Evolutionary conservation across 2,113 vertebrate genomes (phyloP).

Genomic region (Rhinogobius similis): DNA sequence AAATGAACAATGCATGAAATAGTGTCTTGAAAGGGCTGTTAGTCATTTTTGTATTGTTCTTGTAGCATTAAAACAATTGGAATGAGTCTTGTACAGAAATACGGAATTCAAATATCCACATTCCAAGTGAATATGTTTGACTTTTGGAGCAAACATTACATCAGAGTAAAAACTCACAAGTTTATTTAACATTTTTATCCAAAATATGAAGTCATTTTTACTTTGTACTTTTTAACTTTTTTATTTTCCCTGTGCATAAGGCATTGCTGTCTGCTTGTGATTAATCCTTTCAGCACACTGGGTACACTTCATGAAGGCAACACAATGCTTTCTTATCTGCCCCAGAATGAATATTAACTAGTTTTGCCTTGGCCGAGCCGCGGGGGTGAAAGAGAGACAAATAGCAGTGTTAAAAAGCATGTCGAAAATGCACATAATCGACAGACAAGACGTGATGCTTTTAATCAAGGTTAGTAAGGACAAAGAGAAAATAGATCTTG

Average conservation of each 20-base stretch:
- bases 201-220: neutral
- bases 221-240: slow-evolving; percentile 42
- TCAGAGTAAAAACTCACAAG: neutral
- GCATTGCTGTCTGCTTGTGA: slow-evolving; percentile 25
- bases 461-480: slow-evolving; percentile 39
- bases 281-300: slow-evolving; percentile 50
- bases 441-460: slow-evolving; percentile 24
- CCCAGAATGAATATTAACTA: slow-evolving; percentile 49
- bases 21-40: too few species aligned
- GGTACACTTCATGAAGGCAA: slow-evolving; percentile 36
- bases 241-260: slow-evolving; percentile 38
- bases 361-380: slow-evolving; percentile 20
- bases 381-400: slow-evolving; percentile 29
- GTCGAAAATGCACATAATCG: slow-evolving; percentile 18
- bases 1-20: too few species aligned
- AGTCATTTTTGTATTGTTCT: too few species aligned
- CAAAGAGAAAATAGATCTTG: slow-evolving; percentile 27
- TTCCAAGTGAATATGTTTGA: neutral
- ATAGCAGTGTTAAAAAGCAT: slow-evolving; percentile 39
- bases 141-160: too few species aligned
- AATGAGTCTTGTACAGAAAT: too few species aligned
- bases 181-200: neutral
- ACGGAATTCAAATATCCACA: neutral
- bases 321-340: slow-evolving; percentile 56
- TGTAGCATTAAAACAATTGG: too few species aligned